Percentiles rank a stretch among this genome's conserved stretches.
These are phyloP conservation scores for Octopus sinensis DNA, from an alignment of 1,140 invertebrate species.

Conservation along the genomic window DNA sequence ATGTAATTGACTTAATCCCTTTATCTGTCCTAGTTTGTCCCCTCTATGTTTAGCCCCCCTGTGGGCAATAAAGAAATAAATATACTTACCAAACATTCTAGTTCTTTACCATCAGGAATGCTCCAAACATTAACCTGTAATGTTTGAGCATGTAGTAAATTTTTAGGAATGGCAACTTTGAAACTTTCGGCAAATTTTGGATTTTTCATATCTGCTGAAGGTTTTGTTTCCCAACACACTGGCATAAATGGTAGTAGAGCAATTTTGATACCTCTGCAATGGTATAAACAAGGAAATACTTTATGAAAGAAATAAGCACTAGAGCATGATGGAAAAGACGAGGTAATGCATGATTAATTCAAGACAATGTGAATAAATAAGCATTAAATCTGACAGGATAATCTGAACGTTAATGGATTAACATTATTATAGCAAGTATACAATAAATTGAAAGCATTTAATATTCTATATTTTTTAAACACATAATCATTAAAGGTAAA, in stretches of 20 bases:
- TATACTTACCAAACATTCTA: constrained; percentile 51
- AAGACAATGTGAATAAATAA: too few relatives aligned
- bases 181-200: constrained; percentile 80
- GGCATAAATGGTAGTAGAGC: constrained; percentile 70
- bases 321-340: too few relatives aligned
- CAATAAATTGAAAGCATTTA: background rate
- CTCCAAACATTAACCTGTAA: constrained; percentile 83
- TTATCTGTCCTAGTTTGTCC: too few relatives aligned
- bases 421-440: too few relatives aligned
- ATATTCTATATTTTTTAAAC: constrained; percentile 52
- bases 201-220: constrained; percentile 69
- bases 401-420: too few relatives aligned
- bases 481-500: background rate
- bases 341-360: too few relatives aligned
- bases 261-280: constrained; percentile 73
- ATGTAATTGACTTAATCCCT: too few relatives aligned
- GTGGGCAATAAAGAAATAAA: background rate
- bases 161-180: constrained; percentile 70
- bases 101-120: constrained; percentile 54
- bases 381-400: too few relatives aligned
- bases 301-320: too few relatives aligned
- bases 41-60: too few relatives aligned
- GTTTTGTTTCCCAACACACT: constrained; percentile 70
- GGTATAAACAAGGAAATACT: too few relatives aligned
- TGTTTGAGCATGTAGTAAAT: constrained; percentile 78